phyloP scores from a whole-genome alignment of 2,797 vertebrate genomes.

The Tenualosa ilisha region DNA sequence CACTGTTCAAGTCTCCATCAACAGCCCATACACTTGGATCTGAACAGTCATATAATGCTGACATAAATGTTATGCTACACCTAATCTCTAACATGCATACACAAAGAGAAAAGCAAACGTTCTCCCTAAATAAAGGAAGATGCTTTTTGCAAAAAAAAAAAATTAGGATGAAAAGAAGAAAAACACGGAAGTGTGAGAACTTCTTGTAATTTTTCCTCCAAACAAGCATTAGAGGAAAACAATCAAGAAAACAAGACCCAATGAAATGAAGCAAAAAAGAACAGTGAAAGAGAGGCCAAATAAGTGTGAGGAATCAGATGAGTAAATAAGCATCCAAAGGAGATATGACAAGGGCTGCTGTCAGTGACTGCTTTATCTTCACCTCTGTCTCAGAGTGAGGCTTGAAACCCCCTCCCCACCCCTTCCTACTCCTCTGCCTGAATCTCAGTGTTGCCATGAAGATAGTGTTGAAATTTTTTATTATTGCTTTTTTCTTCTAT shows the following conservation, averaged over 20 bases:
- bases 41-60: constrained; percentile 61
- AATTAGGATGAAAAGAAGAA: constrained; percentile 26
- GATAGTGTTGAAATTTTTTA: constrained; percentile 1
- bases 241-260: constrained; percentile 45
- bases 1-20: constrained; percentile 55
- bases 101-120: constrained; percentile 34
- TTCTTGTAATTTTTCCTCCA: constrained; percentile 18
- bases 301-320: constrained; percentile 46
- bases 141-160: constrained; percentile 57
- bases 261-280: constrained; percentile 53
- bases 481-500: neutral
- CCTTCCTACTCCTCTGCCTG: neutral
- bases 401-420: neutral
- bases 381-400: neutral
- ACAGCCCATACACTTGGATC: constrained; percentile 40
- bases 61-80: constrained; percentile 45
- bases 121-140: constrained; percentile 33
- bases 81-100: constrained; percentile 58
- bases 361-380: constrained; percentile 53
- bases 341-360: constrained; percentile 74
- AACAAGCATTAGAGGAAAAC: constrained; percentile 44
- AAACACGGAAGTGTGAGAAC: constrained; percentile 36
- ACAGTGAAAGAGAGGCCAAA: constrained; percentile 39
- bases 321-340: constrained; percentile 70
- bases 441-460: constrained; percentile 31